A percentile compares a stretch with the other conserved stretches of the same genome.
phyloP scores from a whole-genome alignment of 2,888 invertebrate genomes.

The Alloplasta piceator region DNA sequence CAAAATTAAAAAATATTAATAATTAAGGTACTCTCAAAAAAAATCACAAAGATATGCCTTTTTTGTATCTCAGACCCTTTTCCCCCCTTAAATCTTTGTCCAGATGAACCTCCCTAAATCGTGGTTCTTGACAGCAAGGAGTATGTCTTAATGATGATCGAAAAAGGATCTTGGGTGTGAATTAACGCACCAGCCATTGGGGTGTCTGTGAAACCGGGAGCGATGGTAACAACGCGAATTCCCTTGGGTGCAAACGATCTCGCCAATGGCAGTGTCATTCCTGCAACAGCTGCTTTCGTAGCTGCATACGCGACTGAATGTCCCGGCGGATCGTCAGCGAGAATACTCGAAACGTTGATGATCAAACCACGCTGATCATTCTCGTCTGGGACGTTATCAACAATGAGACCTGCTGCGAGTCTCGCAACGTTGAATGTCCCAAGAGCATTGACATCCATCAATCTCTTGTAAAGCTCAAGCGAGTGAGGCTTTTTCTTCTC shows the following conservation, averaged over 20 bases:
- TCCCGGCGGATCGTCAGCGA: conserved; percentile 65
- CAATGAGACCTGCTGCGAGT: conserved; percentile 65
- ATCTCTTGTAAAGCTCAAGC: conserved; percentile 62
- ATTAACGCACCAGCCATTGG: conserved; percentile 68
- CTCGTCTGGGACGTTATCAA: conserved; percentile 68
- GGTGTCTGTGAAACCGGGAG: conserved; percentile 86
- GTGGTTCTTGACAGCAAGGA: too few species aligned
- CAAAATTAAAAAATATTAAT: too few species aligned
- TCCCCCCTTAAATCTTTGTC: too few species aligned
- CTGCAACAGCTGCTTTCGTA: conserved; percentile 69
- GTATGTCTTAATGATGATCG: too few species aligned
- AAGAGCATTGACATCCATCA: conserved; percentile 70
- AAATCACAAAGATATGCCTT: too few species aligned
- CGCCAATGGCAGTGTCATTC: conserved; percentile 73
- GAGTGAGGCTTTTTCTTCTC: conserved; percentile 66
- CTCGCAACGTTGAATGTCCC: conserved; percentile 72
- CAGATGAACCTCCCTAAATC: too few species aligned
- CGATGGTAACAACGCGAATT: conserved; percentile 88
- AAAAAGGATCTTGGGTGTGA: not conserved
- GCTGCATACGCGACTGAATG: conserved; percentile 67
- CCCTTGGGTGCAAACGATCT: conserved; percentile 69
- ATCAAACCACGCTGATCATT: conserved; percentile 70
- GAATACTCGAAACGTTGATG: conserved; percentile 71
- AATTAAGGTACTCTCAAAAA: too few species aligned
- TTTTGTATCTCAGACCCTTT: too few species aligned